Percentiles rank a stretch among this genome's conserved stretches.
These are phyloP conservation scores for Sinohyriopsis cumingii DNA, from an alignment of 2,888 invertebrate genomes.

Conservation along the genomic window DNA sequence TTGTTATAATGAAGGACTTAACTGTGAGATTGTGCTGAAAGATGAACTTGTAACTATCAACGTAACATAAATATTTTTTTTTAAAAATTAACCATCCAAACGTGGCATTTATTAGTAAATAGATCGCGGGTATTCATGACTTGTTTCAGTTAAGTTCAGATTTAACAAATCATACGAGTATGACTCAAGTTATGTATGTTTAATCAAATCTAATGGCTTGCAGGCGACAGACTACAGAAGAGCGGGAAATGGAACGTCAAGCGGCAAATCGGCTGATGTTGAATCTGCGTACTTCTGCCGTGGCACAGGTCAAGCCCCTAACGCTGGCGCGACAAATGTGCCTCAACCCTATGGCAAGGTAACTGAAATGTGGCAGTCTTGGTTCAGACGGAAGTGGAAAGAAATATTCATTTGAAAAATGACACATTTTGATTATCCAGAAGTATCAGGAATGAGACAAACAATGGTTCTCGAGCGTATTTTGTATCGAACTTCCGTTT, in stretches of 20 bases:
- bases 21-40: too few relatives aligned
- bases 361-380: constrained; percentile 19
- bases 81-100: too few relatives aligned
- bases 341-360: constrained; percentile 37
- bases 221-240: constrained; percentile 98
- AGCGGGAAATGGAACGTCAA: constrained; percentile 96
- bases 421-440: not conserved
- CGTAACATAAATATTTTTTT: too few relatives aligned
- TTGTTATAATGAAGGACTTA: too few relatives aligned
- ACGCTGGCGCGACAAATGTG: constrained; percentile 30
- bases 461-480: too few relatives aligned
- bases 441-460: not conserved
- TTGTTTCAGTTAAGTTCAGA: too few relatives aligned
- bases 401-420: not conserved
- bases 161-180: too few relatives aligned
- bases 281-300: constrained; percentile 30
- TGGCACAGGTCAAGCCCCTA: constrained; percentile 31
- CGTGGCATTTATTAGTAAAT: too few relatives aligned
- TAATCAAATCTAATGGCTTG: constrained; percentile 19
- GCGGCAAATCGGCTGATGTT: constrained; percentile 97
- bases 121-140: too few relatives aligned
- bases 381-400: not conserved
- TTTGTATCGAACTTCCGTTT: too few relatives aligned
- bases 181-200: too few relatives aligned
- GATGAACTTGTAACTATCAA: too few relatives aligned